Evolutionary conservation across 2,888 invertebrate species (phyloP).

Genomic region (Zaprionus lineosus): DNA sequence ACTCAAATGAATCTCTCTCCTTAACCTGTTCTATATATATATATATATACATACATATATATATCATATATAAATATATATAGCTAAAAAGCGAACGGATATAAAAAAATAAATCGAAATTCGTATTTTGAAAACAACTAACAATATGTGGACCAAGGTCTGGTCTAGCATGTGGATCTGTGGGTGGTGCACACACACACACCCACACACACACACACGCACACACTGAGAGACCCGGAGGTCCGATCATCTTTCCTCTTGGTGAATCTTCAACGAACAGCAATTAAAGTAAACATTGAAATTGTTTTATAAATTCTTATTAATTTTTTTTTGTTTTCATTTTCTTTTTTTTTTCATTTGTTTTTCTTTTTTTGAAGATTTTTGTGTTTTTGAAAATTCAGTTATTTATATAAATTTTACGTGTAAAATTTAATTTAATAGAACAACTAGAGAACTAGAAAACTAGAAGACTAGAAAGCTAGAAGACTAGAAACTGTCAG

Average conservation of each 20-base stretch:
- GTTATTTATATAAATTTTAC: constrained; percentile 73
- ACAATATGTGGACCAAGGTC: constrained; percentile 54
- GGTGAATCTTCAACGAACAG: constrained; percentile 56
- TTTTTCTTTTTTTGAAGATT: constrained; percentile 50
- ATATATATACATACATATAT: too few species aligned
- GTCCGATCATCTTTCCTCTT: constrained; percentile 15
- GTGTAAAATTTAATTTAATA: constrained; percentile 76
- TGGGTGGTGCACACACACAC: not conserved
- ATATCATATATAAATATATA: too few species aligned
- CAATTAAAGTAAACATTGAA: constrained; percentile 59
- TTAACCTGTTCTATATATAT: constrained; percentile 44
- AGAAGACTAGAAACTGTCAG: constrained; percentile 75
- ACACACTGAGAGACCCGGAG: constrained; percentile 38
- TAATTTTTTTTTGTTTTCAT: constrained; percentile 51
- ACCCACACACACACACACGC: constrained; percentile 5
- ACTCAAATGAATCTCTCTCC: constrained; percentile 45
- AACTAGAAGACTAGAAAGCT: too few species aligned
- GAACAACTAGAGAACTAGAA: constrained; percentile 78
- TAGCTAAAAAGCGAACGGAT: too few species aligned
- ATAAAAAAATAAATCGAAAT: constrained; percentile 30
- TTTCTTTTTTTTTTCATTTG: constrained; percentile 37
- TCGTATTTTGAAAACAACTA: too few species aligned
- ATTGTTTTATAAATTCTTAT: constrained; percentile 44
- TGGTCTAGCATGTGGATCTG: too few species aligned
- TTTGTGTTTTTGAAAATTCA: constrained; percentile 47